Percentiles rank a stretch among this genome's conserved stretches.
Evolutionary conservation across 2,888 invertebrate species (phyloP).

Genomic region (Apotomis turbidana): DNA sequence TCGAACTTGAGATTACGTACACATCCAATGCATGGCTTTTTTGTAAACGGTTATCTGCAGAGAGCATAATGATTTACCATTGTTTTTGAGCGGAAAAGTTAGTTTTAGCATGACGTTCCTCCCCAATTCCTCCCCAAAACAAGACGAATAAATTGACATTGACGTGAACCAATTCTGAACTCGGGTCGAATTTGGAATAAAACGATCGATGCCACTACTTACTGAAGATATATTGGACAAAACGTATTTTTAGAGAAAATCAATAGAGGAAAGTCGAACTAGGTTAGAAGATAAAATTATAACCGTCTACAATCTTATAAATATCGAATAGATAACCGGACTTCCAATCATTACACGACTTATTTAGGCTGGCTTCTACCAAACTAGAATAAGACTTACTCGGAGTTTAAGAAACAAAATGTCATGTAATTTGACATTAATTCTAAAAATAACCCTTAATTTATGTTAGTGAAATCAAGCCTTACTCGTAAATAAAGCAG

Average conservation of each 20-base stretch:
- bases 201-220: conserved; percentile 9
- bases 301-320: not conserved
- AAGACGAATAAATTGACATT: not conserved
- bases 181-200: not conserved
- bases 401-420: no score
- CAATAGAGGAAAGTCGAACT: conserved; percentile 29
- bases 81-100: no score
- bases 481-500: no score
- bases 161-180: conserved; percentile 5
- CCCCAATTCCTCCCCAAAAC: not conserved
- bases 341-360: not conserved
- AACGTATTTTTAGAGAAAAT: conserved; percentile 33
- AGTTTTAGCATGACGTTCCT: not conserved
- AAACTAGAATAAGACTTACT: no score
- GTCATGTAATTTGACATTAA: no score
- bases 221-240: conserved; percentile 16
- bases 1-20: not conserved
- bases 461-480: no score
- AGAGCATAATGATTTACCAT: no score
- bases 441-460: no score
- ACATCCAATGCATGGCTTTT: no score
- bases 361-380: no score
- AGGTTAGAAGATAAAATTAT: conserved; percentile 29
- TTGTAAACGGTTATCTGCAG: no score
- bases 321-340: not conserved